Evolutionary conservation across 2,113 vertebrate genomes (phyloP).

Genomic region (Corynorhinus townsendii): DNA sequence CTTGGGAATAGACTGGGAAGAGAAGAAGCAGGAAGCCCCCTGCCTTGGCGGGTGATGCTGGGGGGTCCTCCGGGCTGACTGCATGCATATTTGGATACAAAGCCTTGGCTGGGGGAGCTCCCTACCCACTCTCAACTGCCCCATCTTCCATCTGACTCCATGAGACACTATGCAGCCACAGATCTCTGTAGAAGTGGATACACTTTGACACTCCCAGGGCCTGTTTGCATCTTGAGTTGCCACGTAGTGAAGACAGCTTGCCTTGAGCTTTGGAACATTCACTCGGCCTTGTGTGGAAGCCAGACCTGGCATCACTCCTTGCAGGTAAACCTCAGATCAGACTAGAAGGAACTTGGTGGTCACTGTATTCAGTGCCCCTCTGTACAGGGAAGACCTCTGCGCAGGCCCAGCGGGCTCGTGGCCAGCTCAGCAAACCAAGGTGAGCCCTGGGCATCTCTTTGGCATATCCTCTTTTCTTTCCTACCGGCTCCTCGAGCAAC

Average conservation of each 20-base stretch:
- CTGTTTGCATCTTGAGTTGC: background rate
- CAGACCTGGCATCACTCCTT: background rate
- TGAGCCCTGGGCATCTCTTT: background rate
- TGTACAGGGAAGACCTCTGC: background rate
- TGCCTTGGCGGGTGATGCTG: background rate
- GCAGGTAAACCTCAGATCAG: background rate
- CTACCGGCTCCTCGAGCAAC: background rate
- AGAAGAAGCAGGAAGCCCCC: background rate
- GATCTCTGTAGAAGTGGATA: background rate
- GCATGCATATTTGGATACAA: background rate
- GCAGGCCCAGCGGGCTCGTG: background rate
- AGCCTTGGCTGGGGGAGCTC: background rate
- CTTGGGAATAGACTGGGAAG: too few relatives aligned
- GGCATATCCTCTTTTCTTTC: background rate
- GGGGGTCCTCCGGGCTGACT: background rate
- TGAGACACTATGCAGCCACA: background rate
- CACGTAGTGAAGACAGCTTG: background rate
- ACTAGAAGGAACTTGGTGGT: background rate
- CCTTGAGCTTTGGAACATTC: background rate
- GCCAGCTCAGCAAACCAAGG: background rate
- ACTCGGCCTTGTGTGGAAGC: background rate
- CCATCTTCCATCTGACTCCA: background rate
- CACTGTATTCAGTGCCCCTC: background rate
- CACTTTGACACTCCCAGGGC: background rate
- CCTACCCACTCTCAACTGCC: background rate